Percentiles rank a stretch among this genome's conserved stretches.
Conservation (phyloP, 2,888 invertebrate species). For the Cabera pusaria region DNA sequence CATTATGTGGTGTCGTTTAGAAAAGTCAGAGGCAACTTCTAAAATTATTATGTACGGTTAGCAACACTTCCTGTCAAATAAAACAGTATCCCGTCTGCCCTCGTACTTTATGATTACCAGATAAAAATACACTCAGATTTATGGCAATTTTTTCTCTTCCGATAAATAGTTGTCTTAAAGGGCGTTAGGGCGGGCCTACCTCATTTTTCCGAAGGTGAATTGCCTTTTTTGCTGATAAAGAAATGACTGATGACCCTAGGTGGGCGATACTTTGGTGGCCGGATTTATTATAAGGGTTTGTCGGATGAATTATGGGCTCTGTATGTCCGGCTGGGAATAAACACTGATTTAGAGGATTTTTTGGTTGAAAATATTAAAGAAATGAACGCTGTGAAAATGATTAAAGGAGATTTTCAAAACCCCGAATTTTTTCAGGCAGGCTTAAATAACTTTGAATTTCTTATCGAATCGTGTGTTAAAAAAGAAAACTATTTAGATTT, state of each 20-base stretch:
- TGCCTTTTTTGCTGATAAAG: constrained; percentile 75
- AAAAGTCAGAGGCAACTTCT: too few species aligned
- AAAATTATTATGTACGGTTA: background rate
- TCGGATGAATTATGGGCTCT: constrained; percentile 47
- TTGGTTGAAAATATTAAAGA: too few species aligned
- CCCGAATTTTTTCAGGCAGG: too few species aligned
- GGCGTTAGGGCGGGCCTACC: constrained; percentile 59
- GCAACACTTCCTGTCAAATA: background rate
- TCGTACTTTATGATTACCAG: constrained; percentile 66
- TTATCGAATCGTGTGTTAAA: too few species aligned
- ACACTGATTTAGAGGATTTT: constrained; percentile 2
- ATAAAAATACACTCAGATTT: constrained; percentile 72
- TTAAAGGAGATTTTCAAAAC: too few species aligned
- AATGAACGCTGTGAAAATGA: too few species aligned
- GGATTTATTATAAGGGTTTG: constrained; percentile 46
- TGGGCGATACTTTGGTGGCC: constrained; percentile 50
- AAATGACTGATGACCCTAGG: constrained; percentile 68
- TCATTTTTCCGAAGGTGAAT: constrained; percentile 74
- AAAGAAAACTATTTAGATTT: too few species aligned
- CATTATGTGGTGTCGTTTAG: too few species aligned
- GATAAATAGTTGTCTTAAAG: constrained; percentile 80
- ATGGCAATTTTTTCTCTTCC: constrained; percentile 56
- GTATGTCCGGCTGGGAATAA: constrained; percentile 15
- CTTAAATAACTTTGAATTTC: too few species aligned
- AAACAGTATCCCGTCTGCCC: constrained; percentile 31